Conservation (phyloP, 2,797 vertebrate genomes). For the Cuniculus paca region DNA sequence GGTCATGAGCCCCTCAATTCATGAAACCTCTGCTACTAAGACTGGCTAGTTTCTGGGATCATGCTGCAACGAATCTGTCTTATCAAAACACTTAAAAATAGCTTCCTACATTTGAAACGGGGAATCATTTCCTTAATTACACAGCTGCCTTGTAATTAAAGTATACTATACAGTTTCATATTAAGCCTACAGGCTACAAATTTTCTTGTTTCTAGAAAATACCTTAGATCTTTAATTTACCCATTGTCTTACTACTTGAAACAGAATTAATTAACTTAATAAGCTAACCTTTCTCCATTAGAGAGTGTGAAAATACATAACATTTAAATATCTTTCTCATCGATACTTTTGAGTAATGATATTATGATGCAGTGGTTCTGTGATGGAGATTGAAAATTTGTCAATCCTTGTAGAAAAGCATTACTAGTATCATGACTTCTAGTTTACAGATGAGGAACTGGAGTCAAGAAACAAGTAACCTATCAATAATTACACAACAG, state of each 20-base stretch:
- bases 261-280: neutral
- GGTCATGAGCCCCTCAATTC: neutral
- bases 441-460: neutral
- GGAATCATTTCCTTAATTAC: neutral
- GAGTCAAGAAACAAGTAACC: neutral
- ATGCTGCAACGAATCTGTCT: neutral
- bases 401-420: neutral
- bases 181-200: neutral
- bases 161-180: neutral
- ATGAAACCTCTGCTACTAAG: neutral
- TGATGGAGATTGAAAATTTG: neutral
- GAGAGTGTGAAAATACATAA: neutral
- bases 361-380: neutral
- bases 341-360: neutral
- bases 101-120: neutral
- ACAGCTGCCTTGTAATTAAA: neutral
- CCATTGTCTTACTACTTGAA: neutral
- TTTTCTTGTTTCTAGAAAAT: neutral
- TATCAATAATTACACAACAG: neutral
- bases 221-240: neutral
- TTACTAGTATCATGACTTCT: neutral
- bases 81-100: slow-evolving; percentile 1
- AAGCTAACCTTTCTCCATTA: neutral
- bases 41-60: neutral
- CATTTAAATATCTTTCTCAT: neutral